phyloP scores from a whole-genome alignment of 2,888 invertebrate genomes.

The Patella pellucida region DNA sequence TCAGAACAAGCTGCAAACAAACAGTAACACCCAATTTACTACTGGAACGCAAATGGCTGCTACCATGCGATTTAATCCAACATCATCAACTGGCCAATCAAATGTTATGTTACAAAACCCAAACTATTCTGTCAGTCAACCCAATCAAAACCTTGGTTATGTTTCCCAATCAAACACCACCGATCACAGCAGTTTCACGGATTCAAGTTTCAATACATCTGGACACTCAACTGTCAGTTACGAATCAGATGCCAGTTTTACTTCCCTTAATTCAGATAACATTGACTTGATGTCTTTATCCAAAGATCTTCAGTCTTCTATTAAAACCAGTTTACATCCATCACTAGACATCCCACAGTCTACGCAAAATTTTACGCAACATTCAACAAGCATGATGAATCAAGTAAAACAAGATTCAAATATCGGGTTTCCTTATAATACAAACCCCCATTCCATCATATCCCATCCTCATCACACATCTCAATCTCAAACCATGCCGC shows the following conservation, averaged over 20 bases:
- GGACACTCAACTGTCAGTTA: not conserved
- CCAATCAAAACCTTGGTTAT: not conserved
- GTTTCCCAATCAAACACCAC: not conserved
- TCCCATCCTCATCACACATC: not conserved
- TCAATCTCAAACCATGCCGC: not conserved
- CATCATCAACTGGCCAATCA: not conserved
- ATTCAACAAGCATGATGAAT: not conserved
- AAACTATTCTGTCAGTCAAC: not conserved
- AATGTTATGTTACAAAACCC: not conserved
- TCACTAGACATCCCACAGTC: not conserved
- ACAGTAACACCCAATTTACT: not conserved
- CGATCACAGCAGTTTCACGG: not conserved
- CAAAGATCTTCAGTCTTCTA: not conserved
- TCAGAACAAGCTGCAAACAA: not conserved
- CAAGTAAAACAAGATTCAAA: not conserved
- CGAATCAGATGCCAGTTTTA: not conserved
- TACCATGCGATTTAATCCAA: not conserved
- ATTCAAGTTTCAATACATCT: constrained; percentile 1
- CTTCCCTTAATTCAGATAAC: not conserved
- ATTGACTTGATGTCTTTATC: constrained; percentile 5
- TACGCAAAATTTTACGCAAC: not conserved
- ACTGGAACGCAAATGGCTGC: not conserved
- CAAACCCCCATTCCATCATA: not conserved
- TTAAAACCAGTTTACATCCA: not conserved
- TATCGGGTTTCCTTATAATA: not conserved